Percentiles rank a stretch among this genome's conserved stretches.
Conservation (phyloP, 2,888 invertebrate genomes). For the Catocala nupta region DNA sequence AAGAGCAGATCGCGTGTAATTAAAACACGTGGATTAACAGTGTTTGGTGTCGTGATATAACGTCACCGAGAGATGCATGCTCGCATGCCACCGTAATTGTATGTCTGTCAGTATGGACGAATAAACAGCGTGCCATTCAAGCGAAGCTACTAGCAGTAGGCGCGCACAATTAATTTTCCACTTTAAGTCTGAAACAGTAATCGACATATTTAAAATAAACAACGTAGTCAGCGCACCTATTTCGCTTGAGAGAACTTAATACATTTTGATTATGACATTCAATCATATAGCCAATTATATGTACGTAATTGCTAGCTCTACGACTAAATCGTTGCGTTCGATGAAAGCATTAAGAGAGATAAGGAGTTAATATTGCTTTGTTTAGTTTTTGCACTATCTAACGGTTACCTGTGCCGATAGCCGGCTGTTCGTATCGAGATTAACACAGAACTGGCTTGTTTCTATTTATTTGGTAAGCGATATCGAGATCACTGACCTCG, state of each 20-base stretch:
- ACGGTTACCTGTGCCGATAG: conserved; percentile 59
- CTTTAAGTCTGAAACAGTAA: conserved; percentile 41
- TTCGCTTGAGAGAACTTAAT: conserved; percentile 38
- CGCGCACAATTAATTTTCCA: conserved; percentile 35
- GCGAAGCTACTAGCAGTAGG: conserved; percentile 21
- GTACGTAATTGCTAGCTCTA: conserved; percentile 1
- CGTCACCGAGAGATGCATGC: conserved; percentile 41
- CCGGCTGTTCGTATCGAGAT: conserved; percentile 47
- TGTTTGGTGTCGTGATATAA: conserved; percentile 46
- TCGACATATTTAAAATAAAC: conserved; percentile 41
- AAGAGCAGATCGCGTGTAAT: conserved; percentile 42
- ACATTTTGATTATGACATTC: conserved; percentile 33
- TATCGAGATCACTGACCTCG: conserved; percentile 46
- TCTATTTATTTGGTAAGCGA: conserved; percentile 57
- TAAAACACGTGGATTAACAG: conserved; percentile 36
- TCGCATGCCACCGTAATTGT: conserved; percentile 58
- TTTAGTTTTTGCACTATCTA: conserved; percentile 42
- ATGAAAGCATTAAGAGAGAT: conserved; percentile 26
- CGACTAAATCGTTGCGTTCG: background rate
- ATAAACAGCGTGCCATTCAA: conserved; percentile 29
- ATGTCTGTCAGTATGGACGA: conserved; percentile 27
- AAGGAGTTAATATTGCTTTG: conserved; percentile 35
- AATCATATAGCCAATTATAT: conserved; percentile 5
- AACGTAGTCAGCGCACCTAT: conserved; percentile 15
- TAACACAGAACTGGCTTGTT: conserved; percentile 51